A percentile compares a stretch with the other conserved stretches of the same genome.
Conservation (phyloP, 2,888 invertebrate genomes). For the Idaea dimidiata region DNA sequence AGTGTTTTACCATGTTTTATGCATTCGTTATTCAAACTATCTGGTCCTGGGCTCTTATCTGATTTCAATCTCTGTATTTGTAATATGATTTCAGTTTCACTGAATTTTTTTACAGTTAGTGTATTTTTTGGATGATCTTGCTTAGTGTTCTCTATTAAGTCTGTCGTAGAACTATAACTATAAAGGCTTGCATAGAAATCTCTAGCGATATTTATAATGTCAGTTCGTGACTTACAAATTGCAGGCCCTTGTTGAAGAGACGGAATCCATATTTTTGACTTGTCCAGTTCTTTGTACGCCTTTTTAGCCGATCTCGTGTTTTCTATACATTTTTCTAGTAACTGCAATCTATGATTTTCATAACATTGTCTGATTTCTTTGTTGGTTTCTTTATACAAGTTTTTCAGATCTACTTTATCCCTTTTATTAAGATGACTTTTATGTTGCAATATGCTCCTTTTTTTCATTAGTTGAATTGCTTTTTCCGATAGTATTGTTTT, state of each 20-base stretch:
- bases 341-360: no score
- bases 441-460: constrained; percentile 13
- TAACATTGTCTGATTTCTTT: no score
- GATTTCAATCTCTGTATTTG: constrained; percentile 7
- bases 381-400: no score
- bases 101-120: neutral
- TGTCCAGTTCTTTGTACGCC: constrained; percentile 18
- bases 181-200: constrained; percentile 12
- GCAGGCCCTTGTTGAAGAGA: constrained; percentile 10
- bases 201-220: constrained; percentile 13
- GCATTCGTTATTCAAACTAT: constrained; percentile 11
- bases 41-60: no score
- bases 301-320: constrained; percentile 15
- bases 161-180: no score
- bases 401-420: no score
- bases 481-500: constrained; percentile 6
- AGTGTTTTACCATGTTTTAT: constrained; percentile 5
- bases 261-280: constrained; percentile 17
- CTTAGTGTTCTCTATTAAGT: neutral
- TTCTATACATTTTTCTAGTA: constrained; percentile 12
- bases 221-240: constrained; percentile 7
- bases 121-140: neutral
- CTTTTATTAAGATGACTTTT: no score
- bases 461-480: constrained; percentile 15
- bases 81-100: constrained; percentile 7